phyloP scores from a whole-genome alignment of 1,140 invertebrate species.

The Drosophila malerkotliana region DNA sequence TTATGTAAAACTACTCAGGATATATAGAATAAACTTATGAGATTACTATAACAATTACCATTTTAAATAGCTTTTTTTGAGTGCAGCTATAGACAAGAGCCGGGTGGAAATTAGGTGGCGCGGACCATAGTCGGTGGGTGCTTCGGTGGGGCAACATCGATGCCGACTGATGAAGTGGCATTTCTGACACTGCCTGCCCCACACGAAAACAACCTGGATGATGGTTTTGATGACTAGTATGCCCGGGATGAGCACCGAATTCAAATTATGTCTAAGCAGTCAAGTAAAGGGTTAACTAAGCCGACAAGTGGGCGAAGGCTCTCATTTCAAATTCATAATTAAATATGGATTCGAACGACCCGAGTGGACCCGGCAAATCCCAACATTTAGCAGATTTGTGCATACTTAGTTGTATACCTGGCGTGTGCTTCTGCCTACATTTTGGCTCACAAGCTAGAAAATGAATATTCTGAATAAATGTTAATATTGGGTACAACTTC shows the following conservation, averaged over 20 bases:
- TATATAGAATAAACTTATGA: not conserved
- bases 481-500: no score
- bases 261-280: slow-evolving; percentile 70
- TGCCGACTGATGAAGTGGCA: slow-evolving; percentile 80
- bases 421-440: not conserved
- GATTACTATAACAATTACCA: no score
- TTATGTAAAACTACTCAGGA: not conserved
- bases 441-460: not conserved
- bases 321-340: slow-evolving; percentile 51
- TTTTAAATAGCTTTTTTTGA: not conserved
- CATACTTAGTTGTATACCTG: slow-evolving; percentile 14
- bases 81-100: slow-evolving; percentile 14
- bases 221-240: slow-evolving; percentile 38
- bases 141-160: slow-evolving; percentile 43
- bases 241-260: slow-evolving; percentile 61
- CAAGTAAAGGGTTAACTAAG: slow-evolving; percentile 33
- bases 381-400: slow-evolving; percentile 69
- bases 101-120: slow-evolving; percentile 49
- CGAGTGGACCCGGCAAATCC: slow-evolving; percentile 26
- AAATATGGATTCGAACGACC: slow-evolving; percentile 67
- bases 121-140: slow-evolving; percentile 50
- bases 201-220: slow-evolving; percentile 6
- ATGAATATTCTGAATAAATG: not conserved
- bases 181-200: slow-evolving; percentile 50
- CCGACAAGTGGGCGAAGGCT: slow-evolving; percentile 1